Evolutionary conservation across 2,113 vertebrate genomes (phyloP), one percentile per base, ranked within the genome.

Genomic region (Cyanoramphus novaezelandiae): DNA sequence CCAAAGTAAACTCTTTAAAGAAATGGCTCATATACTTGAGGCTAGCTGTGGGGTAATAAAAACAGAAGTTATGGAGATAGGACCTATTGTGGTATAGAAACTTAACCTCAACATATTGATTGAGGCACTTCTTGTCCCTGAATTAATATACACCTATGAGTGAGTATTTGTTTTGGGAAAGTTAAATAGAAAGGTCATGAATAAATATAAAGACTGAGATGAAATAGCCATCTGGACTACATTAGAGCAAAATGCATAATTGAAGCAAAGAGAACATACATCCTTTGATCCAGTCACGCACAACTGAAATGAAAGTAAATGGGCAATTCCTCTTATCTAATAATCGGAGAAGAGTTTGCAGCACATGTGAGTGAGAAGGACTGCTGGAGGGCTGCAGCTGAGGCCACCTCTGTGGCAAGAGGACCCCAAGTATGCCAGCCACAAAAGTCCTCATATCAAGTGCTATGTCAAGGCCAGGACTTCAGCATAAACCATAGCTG

Each of bases 221-320:
- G 82, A 93, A 96, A 88, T 85, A 93, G 79, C 79, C 88, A 96
- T 96, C 94, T 97, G 93, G 91, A 78, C 86, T 74, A 82, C 80
- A 92, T 93, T 93, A 96, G 75, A 76, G 35, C 64, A 79, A 94
- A 91, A 83, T 65, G 46, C 1, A 11, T 49, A 87, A 92, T 19
- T 91, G 82, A 96, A 92, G 93, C 82, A 85, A 82, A 74, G 95
- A 88, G 76, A 75, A 43, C 14, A 4, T 41, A 37, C 60, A 65
- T 70, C 71, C 83, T 95, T 95, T 97, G 95, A 97, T 95, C 76
- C 90, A 87, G 94, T 96, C 95, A 95, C 59, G 83, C 81, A 92
- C 91, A 87, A 65, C 63, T 82, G 81, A 94, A 96, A 95, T 84
- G 57, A 79, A 97, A 96, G 92, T 82, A 92, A 93, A 50, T 13